Evolutionary conservation across 35 echinoderm and acorn worm genomes (phyloP).

Genomic region (Eucidaris tribuloides): DNA sequence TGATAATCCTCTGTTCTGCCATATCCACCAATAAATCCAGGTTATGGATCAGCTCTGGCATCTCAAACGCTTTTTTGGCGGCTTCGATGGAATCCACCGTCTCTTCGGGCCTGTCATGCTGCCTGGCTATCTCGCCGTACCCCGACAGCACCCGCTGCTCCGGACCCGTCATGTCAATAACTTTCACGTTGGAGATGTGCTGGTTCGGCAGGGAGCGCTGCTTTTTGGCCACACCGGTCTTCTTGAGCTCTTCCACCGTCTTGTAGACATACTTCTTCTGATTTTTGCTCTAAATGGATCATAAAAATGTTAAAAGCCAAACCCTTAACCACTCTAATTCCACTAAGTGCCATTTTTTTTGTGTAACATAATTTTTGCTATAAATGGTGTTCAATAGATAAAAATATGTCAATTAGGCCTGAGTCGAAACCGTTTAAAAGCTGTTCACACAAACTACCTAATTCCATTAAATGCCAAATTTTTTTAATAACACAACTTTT

Average conservation of each 20-base stretch:
- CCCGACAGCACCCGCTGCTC: constrained; percentile 84
- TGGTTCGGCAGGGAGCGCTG: background rate
- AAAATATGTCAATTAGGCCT: too few species aligned
- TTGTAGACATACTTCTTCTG: constrained; percentile 86
- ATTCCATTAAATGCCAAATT: too few species aligned
- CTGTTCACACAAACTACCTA: too few species aligned
- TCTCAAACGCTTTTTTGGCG: constrained; percentile 69
- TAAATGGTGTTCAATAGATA: too few species aligned
- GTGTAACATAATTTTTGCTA: too few species aligned
- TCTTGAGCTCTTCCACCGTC: constrained; percentile 76
- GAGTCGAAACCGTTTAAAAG: too few species aligned
- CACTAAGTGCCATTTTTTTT: too few species aligned
- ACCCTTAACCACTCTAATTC: too few species aligned
- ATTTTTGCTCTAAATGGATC: constrained; percentile 27
- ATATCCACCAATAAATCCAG: constrained; percentile 88
- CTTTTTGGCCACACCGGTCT: constrained; percentile 51
- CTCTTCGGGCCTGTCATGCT: constrained; percentile 68
- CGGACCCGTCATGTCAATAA: constrained; percentile 94
- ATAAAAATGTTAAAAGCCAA: too few species aligned
- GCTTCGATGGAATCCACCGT: constrained; percentile 38
- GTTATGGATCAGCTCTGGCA: constrained; percentile 95
- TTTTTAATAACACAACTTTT: too few species aligned
- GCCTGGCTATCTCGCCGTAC: constrained; percentile 64
- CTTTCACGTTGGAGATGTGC: constrained; percentile 68
- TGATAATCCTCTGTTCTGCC: constrained; percentile 86